These are phyloP conservation scores for Brachylomia viminalis DNA, from an alignment of 2,888 invertebrate species.

Conservation along the genomic window DNA sequence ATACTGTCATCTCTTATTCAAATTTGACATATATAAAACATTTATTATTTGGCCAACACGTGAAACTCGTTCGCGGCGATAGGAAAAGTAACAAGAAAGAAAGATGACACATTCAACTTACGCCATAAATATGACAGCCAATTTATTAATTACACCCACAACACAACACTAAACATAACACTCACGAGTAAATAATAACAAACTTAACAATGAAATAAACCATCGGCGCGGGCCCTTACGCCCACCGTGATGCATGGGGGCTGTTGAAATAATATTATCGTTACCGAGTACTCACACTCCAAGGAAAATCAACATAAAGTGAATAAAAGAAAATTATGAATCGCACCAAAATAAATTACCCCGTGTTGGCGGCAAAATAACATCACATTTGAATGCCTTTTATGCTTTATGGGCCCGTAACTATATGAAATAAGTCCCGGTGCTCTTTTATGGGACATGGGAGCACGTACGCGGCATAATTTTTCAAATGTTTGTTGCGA, in stretches of 20 bases:
- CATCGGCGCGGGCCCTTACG: conserved; percentile 72
- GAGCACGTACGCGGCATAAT: conserved; percentile 88
- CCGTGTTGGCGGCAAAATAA: conserved; percentile 90
- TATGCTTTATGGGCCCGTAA: conserved; percentile 90
- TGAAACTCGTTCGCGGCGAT: neutral
- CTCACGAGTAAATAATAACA: conserved; percentile 79
- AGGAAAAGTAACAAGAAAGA: neutral
- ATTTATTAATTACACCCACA: conserved; percentile 61
- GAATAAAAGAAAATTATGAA: conserved; percentile 91
- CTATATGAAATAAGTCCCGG: conserved; percentile 89
- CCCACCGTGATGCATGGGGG: conserved; percentile 87
- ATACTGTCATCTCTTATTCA: neutral
- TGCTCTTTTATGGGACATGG: conserved; percentile 86
- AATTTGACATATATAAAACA: neutral
- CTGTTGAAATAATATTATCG: conserved; percentile 90
- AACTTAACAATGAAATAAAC: conserved; percentile 85
- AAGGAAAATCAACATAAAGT: conserved; percentile 91
- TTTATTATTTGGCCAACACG: neutral
- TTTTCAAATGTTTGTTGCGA: conserved; percentile 84
- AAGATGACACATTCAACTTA: neutral
- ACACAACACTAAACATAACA: conserved; percentile 65
- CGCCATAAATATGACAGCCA: conserved; percentile 34
- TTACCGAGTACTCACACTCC: conserved; percentile 88
- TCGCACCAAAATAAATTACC: conserved; percentile 90
- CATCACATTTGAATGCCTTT: conserved; percentile 91